Conservation (phyloP, 2,888 invertebrate genomes). For the Exocentrus adspersus region DNA sequence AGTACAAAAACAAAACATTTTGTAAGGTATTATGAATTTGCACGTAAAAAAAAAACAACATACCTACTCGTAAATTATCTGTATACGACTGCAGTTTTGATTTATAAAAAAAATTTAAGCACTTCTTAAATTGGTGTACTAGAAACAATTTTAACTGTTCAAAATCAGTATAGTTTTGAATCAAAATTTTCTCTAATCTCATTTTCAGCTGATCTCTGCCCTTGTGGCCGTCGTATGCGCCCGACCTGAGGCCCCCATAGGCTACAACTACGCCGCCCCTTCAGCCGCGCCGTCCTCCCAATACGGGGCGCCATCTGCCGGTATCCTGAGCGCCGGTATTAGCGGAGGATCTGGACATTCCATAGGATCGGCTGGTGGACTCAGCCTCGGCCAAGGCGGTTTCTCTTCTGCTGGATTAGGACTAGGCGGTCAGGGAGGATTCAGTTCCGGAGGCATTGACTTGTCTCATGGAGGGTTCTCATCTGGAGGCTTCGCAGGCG, state of each 20-base stretch:
- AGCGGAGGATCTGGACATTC: not conserved
- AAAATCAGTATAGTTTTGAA: too few relatives aligned
- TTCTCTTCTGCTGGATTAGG: slow-evolving; percentile 12
- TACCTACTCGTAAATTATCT: too few relatives aligned
- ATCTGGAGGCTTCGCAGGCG: slow-evolving; percentile 56
- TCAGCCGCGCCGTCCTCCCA: slow-evolving; percentile 28
- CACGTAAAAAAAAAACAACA: too few relatives aligned
- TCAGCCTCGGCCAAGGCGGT: slow-evolving; percentile 19
- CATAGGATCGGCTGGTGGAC: slow-evolving; percentile 41
- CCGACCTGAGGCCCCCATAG: slow-evolving; percentile 71
- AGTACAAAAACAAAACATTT: too few relatives aligned
- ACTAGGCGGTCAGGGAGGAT: not conserved
- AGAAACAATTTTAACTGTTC: too few relatives aligned
- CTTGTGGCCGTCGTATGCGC: slow-evolving; percentile 70
- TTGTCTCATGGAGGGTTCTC: slow-evolving; percentile 1
- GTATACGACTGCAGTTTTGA: too few relatives aligned
- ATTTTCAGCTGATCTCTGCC: slow-evolving; percentile 53
- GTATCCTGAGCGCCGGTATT: not conserved
- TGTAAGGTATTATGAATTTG: too few relatives aligned
- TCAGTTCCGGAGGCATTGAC: slow-evolving; percentile 11
- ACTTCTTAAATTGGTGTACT: too few relatives aligned
- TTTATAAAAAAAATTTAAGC: too few relatives aligned
- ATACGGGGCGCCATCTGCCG: slow-evolving; percentile 26
- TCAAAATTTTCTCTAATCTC: too few relatives aligned
- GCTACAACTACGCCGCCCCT: slow-evolving; percentile 61